Conservation (phyloP, 2,113 vertebrate genomes). For the Nyctereutes procyonoides region DNA sequence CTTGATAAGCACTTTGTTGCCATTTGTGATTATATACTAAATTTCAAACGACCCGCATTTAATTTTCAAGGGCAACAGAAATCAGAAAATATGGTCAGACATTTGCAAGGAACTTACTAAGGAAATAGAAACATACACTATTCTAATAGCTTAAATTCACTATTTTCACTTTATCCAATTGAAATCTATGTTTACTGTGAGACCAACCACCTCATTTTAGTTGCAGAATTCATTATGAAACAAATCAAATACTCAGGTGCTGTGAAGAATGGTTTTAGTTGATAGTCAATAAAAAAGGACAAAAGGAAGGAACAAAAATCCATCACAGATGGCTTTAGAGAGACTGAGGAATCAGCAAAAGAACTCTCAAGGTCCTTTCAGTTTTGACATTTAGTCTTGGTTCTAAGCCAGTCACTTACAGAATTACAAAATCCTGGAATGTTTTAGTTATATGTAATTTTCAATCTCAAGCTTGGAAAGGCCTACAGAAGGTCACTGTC, state of each 20-base stretch:
- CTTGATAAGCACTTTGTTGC: background rate
- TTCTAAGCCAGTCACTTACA: background rate
- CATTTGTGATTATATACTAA: slow-evolving; percentile 7
- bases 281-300: background rate
- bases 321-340: background rate
- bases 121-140: slow-evolving; percentile 31
- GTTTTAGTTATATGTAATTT: background rate
- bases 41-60: background rate
- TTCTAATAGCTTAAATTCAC: slow-evolving; percentile 11
- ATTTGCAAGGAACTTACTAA: slow-evolving; percentile 2
- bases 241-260: background rate
- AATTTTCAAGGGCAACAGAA: slow-evolving; percentile 4
- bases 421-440: background rate
- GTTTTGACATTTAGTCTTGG: background rate
- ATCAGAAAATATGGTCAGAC: slow-evolving; percentile 3
- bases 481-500: background rate
- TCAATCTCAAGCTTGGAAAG: background rate
- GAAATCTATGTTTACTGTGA: slow-evolving; percentile 16
- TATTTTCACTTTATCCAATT: slow-evolving; percentile 32
- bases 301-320: background rate
- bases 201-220: slow-evolving; percentile 17
- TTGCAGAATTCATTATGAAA: background rate
- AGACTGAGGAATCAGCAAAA: background rate
- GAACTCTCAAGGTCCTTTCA: background rate
- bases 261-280: background rate